These are phyloP conservation scores for Thymelicus lineola DNA, from an alignment of 2,888 invertebrate species.

Conservation along the genomic window DNA sequence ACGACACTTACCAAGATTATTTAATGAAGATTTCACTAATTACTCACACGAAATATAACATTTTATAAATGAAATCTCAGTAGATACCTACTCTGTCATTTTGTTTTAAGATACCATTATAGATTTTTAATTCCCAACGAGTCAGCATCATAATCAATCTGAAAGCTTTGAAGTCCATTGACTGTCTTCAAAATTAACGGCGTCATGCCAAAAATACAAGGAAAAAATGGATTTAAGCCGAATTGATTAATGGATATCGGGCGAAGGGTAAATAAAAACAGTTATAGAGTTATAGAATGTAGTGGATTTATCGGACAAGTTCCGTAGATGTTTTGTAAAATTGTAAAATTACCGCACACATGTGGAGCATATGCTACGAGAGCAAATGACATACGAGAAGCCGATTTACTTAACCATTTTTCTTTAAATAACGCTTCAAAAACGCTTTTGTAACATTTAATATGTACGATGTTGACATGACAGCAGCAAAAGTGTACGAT, in stretches of 20 bases:
- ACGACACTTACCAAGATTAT: no score
- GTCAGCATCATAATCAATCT: constrained; percentile 8
- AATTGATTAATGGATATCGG: constrained; percentile 26
- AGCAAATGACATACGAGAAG: no score
- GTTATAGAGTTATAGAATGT: constrained; percentile 7
- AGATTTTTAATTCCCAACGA: neutral
- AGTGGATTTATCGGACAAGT: neutral
- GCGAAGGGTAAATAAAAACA: constrained; percentile 29
- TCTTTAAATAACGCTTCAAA: no score
- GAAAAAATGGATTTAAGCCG: constrained; percentile 23
- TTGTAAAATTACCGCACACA: no score
- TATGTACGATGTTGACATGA: no score
- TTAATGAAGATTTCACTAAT: no score
- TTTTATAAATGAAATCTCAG: no score
- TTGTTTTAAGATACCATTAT: neutral
- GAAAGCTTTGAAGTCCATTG: constrained; percentile 9
- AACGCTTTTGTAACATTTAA: no score
- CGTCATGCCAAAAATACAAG: constrained; percentile 22
- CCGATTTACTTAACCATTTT: no score
- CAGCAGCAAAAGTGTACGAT: no score
- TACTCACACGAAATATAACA: no score
- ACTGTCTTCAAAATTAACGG: constrained; percentile 19
- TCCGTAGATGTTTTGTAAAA: constrained; percentile 11
- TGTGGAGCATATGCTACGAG: no score
- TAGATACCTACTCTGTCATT: neutral